Evolutionary conservation across 2,888 invertebrate genomes (phyloP), one percentile per base, ranked within the genome.

Genomic region (Drosophila buzzatii): DNA sequence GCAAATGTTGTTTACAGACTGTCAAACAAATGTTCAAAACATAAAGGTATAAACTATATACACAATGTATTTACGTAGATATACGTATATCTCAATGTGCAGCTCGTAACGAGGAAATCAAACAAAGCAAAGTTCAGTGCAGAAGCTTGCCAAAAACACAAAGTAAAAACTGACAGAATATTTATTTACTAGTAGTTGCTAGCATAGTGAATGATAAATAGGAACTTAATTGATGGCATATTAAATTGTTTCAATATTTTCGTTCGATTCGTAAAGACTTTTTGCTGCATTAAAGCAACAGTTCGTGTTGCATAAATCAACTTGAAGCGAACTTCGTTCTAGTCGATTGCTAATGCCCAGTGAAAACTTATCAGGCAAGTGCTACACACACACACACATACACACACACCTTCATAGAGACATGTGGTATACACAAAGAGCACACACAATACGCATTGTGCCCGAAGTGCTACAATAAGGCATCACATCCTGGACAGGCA

Each of bases 381-480:
- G 35, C 33, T 9, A 18, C 44, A 18, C 10, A 44, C 57, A 44
- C 47, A 33, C 44, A 20, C 49, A 41, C 27, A 31, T 39, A 52
- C 23, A 31, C 20, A 20, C 2, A 20, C 20, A 12, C 18, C 18
- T 3, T 39, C 44, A 31, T 33, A 44, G 16, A 27, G 14, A 31
- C n/a, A 8, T 33, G 51, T n/a, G 33, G 35, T 10, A 12, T 47
- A 51, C 51, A 67, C 63, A 67, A 59, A 71, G 33, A 61, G 58
- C 72, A 45, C 57, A 56, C 23, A 39, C 53, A 60, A 79, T 72
- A 52, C 31, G 49, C 61, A 69, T 69, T 73, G 70, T 74, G 65
- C 70, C 68, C 65, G 53, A 73, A 82, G 71, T 80, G 85, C 68
- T 74, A 71, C 82, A 81, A 73, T 73, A 64, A 73, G 65, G 71